phyloP scores from a whole-genome alignment of 2,797 vertebrate species.

The Kryptopterus vitreolus region DNA sequence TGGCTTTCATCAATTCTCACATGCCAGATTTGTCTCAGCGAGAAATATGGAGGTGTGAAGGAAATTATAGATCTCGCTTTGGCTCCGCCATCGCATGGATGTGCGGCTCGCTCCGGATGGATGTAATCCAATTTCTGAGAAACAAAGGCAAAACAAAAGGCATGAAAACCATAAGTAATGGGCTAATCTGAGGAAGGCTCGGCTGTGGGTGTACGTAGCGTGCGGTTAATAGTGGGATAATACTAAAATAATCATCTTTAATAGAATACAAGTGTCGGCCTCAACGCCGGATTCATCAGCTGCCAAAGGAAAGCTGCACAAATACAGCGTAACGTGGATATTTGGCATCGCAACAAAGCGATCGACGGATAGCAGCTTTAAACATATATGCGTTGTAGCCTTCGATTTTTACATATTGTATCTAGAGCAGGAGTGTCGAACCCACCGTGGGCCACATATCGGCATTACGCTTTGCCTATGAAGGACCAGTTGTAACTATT shows the following conservation, averaged over 20 bases:
- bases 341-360: neutral
- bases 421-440: too few relatives aligned
- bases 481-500: too few relatives aligned
- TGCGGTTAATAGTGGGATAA: constrained; percentile 5
- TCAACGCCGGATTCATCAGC: neutral
- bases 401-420: too few relatives aligned
- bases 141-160: constrained; percentile 13
- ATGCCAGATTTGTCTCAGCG: constrained; percentile 21
- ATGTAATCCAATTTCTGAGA: constrained; percentile 35
- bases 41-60: constrained; percentile 40
- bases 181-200: constrained; percentile 32
- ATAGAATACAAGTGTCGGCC: neutral
- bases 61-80: constrained; percentile 43
- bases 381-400: too few relatives aligned
- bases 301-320: neutral
- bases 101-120: constrained; percentile 27
- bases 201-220: constrained; percentile 24
- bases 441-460: too few relatives aligned
- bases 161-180: constrained; percentile 33
- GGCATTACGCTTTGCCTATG: too few relatives aligned
- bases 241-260: constrained; percentile 21
- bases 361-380: neutral
- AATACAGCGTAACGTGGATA: neutral
- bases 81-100: constrained; percentile 28
- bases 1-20: constrained; percentile 47